Evolutionary conservation across 2,888 invertebrate genomes (phyloP).

Genomic region (Zaprionus lineosus): DNA sequence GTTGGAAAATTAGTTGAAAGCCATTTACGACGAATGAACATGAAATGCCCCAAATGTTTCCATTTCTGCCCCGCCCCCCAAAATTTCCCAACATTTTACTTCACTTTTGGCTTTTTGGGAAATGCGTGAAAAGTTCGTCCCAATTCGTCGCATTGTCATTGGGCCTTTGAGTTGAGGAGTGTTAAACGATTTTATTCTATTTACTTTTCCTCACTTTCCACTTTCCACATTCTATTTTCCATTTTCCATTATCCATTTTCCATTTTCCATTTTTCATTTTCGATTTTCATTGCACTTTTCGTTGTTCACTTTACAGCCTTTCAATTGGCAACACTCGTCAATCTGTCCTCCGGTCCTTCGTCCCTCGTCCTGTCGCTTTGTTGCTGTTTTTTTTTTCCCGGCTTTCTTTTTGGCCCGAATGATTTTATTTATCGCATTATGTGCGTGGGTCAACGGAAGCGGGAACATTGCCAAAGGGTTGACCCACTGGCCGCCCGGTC

Average conservation of each 20-base stretch:
- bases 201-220: slow-evolving; percentile 37
- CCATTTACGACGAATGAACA: slow-evolving; percentile 61
- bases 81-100: neutral
- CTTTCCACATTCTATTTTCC: slow-evolving; percentile 60
- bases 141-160: slow-evolving; percentile 62
- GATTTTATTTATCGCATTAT: slow-evolving; percentile 63
- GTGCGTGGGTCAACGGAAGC: slow-evolving; percentile 45
- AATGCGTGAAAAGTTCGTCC: slow-evolving; percentile 55
- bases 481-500: neutral
- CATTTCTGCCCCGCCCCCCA: no score
- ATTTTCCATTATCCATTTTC: slow-evolving; percentile 43
- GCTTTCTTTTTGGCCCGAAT: slow-evolving; percentile 31
- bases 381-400: slow-evolving; percentile 4
- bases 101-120: neutral
- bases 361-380: slow-evolving; percentile 23
- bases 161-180: slow-evolving; percentile 44
- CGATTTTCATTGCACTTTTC: slow-evolving; percentile 52
- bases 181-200: slow-evolving; percentile 71
- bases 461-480: slow-evolving; percentile 47
- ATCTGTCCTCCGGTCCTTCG: no score
- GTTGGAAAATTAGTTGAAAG: slow-evolving; percentile 73
- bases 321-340: slow-evolving; percentile 56
- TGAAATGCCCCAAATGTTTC: slow-evolving; percentile 35
- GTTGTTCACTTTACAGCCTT: slow-evolving; percentile 56
- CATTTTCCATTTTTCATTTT: slow-evolving; percentile 30